Evolutionary conservation across 2,113 vertebrate species (phyloP).

Genomic region (Oreotragus oreotragus): DNA sequence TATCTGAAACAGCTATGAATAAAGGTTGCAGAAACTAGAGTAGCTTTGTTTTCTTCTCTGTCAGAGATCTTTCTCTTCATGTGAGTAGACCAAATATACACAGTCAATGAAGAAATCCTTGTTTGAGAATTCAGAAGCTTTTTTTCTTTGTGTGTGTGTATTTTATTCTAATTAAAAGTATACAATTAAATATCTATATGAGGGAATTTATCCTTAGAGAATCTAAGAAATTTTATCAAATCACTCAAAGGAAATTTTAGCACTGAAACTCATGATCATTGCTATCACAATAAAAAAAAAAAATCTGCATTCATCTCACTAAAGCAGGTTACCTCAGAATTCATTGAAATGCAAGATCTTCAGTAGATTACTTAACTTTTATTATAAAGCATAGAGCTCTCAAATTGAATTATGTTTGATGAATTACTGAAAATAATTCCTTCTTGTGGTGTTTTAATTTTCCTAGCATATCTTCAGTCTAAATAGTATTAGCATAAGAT

Average conservation of each 20-base stretch:
- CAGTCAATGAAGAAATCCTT: neutral
- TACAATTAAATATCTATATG: neutral
- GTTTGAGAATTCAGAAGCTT: neutral
- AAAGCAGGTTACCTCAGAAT: neutral
- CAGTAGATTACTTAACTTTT: conserved; percentile 10
- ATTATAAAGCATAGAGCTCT: neutral
- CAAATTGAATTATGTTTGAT: conserved; percentile 43
- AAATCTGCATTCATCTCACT: neutral
- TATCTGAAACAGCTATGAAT: neutral
- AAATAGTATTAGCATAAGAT: conserved; percentile 29
- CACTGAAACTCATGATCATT: neutral
- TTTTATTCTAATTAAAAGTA: neutral
- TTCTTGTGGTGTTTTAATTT: conserved; percentile 49
- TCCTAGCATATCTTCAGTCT: conserved; percentile 12
- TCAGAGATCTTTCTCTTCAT: neutral
- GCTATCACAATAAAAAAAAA: neutral
- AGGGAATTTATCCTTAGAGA: neutral
- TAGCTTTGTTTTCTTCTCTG: neutral
- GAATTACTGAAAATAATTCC: conserved; percentile 49
- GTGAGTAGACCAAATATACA: neutral
- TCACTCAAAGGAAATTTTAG: neutral
- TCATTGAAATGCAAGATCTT: conserved; percentile 36
- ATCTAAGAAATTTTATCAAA: neutral
- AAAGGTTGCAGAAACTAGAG: neutral
- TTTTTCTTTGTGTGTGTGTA: no score